These are phyloP conservation scores for Dunckerocampus dactyliophorus DNA, from an alignment of 2,113 vertebrate genomes.

Conservation along the genomic window DNA sequence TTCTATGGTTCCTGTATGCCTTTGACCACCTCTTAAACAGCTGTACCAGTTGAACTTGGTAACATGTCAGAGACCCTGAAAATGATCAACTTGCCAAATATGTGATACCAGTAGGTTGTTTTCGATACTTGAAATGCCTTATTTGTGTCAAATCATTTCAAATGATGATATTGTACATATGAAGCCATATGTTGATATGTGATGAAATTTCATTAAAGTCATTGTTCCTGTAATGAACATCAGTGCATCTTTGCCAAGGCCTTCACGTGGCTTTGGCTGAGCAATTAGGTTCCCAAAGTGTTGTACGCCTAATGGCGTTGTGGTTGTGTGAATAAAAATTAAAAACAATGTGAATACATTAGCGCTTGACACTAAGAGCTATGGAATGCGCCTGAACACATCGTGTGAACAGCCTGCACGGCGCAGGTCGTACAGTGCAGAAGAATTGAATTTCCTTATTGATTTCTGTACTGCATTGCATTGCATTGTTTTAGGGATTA, in stretches of 20 bases:
- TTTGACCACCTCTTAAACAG: conserved; percentile 46
- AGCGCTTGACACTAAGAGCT: no score
- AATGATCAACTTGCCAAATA: conserved; percentile 51
- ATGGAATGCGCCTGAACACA: no score
- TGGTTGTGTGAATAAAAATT: no score
- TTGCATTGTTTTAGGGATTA: no score
- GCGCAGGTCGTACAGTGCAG: no score
- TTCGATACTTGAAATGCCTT: conserved; percentile 71
- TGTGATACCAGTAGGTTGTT: conserved; percentile 52
- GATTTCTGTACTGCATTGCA: no score
- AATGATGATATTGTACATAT: conserved; percentile 54
- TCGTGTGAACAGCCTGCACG: no score
- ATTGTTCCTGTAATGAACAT: conserved; percentile 42
- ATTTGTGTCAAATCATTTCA: conserved; percentile 62
- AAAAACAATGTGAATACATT: no score
- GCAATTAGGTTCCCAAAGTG: background rate
- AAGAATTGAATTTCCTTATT: no score
- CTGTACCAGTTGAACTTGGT: conserved; percentile 36
- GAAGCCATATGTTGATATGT: conserved; percentile 53
- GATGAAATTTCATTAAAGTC: conserved; percentile 60
- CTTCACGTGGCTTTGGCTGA: background rate
- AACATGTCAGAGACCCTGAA: conserved; percentile 30
- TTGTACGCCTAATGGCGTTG: no score
- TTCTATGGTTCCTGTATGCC: conserved; percentile 46
- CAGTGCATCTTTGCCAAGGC: conserved; percentile 28